Percentiles rank a stretch among this genome's conserved stretches.
These are phyloP conservation scores for Temnothorax unifasciatus DNA, from an alignment of 2,888 invertebrate species.

Conservation along the genomic window DNA sequence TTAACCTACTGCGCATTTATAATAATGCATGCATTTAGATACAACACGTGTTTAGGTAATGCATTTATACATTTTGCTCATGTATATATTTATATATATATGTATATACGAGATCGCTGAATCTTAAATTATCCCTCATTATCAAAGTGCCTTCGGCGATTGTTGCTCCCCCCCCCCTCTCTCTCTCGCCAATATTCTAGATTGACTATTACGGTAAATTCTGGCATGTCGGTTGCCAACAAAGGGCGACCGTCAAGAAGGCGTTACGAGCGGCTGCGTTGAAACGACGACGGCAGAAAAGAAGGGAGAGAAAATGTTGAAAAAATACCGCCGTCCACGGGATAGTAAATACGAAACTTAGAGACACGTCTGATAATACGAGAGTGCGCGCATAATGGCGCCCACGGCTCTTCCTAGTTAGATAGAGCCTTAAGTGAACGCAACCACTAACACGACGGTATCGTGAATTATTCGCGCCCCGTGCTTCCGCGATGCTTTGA, in stretches of 20 bases:
- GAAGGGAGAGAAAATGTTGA: conserved; percentile 1
- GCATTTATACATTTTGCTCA: background rate
- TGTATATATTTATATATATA: background rate
- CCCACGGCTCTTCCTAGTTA: conserved; percentile 60
- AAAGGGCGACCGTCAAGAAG: conserved; percentile 29
- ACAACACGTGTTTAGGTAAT: background rate
- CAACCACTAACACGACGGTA: conserved; percentile 23
- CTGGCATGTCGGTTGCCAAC: conserved; percentile 40
- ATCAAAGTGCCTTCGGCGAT: conserved; percentile 33
- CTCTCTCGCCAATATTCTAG: conserved; percentile 34
- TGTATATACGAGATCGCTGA: background rate
- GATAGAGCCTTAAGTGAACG: conserved; percentile 60
- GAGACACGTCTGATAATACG: conserved; percentile 61
- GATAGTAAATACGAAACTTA: conserved; percentile 61
- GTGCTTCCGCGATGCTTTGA: conserved; percentile 28
- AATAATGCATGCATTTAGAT: background rate
- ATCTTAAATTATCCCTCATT: conserved; percentile 57
- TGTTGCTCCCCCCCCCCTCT: no score
- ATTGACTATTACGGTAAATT: conserved; percentile 64
- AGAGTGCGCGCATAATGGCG: conserved; percentile 54
- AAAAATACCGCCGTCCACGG: background rate
- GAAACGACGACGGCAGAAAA: background rate
- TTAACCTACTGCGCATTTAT: background rate
- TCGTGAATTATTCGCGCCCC: conserved; percentile 38
- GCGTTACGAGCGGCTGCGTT: background rate